A percentile compares a stretch with the other conserved stretches of the same genome.
Conservation (phyloP, 2,888 invertebrate genomes). For the Cloeon dipterum region DNA sequence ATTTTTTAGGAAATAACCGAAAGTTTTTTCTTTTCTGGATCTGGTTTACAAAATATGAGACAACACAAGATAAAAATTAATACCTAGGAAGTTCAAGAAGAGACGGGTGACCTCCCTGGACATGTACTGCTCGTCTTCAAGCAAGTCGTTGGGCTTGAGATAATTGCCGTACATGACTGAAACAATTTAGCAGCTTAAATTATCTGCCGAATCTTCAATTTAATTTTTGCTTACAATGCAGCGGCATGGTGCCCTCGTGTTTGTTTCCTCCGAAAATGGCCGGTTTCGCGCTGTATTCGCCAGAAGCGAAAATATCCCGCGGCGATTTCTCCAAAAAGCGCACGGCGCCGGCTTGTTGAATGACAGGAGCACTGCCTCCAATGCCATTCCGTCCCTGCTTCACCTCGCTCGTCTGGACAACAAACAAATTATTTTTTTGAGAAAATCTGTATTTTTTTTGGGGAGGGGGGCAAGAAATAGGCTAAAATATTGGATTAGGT, state of each 20-base stretch:
- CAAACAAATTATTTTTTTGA: conserved; percentile 2
- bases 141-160: conserved; percentile 9
- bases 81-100: background rate
- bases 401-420: background rate
- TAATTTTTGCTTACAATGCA: background rate
- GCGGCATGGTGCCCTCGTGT: conserved; percentile 22
- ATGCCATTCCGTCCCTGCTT: conserved; percentile 11
- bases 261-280: conserved; percentile 23
- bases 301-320: conserved; percentile 9
- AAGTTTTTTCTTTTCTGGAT: background rate
- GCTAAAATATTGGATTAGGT: no score
- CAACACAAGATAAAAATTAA: no score
- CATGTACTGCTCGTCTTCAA: conserved; percentile 11
- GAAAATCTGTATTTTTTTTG: background rate
- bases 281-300: conserved; percentile 16
- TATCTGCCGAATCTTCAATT: background rate
- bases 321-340: conserved; percentile 13
- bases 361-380: conserved; percentile 9
- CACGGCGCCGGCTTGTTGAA: conserved; percentile 12
- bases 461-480: no score
- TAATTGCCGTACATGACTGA: conserved; percentile 11
- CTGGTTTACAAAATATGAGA: no score
- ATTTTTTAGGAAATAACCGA: background rate
- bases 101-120: no score
- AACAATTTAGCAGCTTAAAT: background rate